These are phyloP conservation scores for Hyaena hyaena DNA, from an alignment of 2,113 vertebrate genomes.

Conservation along the genomic window DNA sequence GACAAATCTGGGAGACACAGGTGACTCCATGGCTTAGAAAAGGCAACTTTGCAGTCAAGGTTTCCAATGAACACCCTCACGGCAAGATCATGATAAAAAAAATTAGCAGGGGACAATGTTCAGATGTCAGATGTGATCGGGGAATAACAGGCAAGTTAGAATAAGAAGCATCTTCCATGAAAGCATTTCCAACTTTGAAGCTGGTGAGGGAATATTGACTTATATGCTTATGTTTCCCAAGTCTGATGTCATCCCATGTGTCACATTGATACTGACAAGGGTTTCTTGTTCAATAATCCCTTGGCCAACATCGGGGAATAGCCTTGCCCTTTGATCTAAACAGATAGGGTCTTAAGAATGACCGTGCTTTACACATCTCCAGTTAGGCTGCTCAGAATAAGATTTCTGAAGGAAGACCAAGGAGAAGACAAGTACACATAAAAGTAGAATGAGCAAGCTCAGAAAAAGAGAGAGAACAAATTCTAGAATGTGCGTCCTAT, in stretches of 20 bases:
- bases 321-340: conserved; percentile 84
- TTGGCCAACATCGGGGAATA: conserved; percentile 84
- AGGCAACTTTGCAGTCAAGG: not conserved
- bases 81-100: conserved; percentile 85
- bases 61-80: conserved; percentile 45
- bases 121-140: conserved; percentile 82
- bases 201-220: conserved; percentile 82
- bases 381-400: conserved; percentile 72
- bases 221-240: conserved; percentile 83
- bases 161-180: conserved; percentile 78
- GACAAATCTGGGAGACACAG: not conserved
- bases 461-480: conserved; percentile 36
- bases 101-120: conserved; percentile 79
- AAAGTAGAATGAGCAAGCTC: conserved; percentile 25
- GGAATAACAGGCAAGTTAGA: conserved; percentile 77
- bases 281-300: conserved; percentile 86
- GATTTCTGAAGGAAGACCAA: conserved; percentile 1
- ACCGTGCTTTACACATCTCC: conserved; percentile 69
- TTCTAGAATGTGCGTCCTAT: conserved; percentile 66
- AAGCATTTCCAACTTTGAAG: conserved; percentile 84
- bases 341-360: conserved; percentile 81
- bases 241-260: conserved; percentile 81
- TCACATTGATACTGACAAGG: conserved; percentile 81
- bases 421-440: conserved; percentile 58
- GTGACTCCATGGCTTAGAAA: not conserved